These are phyloP conservation scores for Byasa hedistus DNA, from an alignment of 2,888 invertebrate species.

Conservation along the genomic window DNA sequence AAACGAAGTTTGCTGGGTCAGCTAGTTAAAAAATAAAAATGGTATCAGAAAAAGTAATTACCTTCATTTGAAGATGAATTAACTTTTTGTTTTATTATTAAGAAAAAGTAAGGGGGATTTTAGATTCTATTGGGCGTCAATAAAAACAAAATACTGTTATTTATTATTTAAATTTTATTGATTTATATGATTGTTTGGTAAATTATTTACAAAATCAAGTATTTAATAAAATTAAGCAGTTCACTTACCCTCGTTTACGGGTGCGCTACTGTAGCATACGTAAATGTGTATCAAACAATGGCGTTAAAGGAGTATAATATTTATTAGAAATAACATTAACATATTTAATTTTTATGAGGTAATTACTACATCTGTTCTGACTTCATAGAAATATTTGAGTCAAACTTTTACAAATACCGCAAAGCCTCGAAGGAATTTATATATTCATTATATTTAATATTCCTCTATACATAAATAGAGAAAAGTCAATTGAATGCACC, in stretches of 20 bases:
- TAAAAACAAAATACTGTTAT: neutral
- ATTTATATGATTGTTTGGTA: conserved; percentile 12
- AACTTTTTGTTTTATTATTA: too few species aligned
- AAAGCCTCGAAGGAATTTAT: too few species aligned
- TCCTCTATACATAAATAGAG: neutral
- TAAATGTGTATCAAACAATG: too few species aligned
- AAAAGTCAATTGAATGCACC: neutral
- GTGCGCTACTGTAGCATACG: too few species aligned
- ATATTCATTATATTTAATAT: too few species aligned
- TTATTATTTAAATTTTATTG: conserved; percentile 22
- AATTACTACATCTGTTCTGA: conserved; percentile 4
- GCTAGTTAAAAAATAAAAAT: too few species aligned
- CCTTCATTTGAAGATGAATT: too few species aligned
- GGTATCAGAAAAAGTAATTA: too few species aligned
- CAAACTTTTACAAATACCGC: neutral
- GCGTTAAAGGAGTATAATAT: too few species aligned
- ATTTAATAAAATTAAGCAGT: conserved; percentile 9
- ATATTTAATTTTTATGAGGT: conserved; percentile 7
- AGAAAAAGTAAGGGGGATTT: too few species aligned
- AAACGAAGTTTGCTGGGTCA: too few species aligned
- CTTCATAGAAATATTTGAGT: neutral
- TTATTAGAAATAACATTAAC: neutral
- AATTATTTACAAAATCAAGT: conserved; percentile 28
- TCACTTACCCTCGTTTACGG: neutral
- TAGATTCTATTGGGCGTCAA: too few species aligned